Evolutionary conservation across 2,113 vertebrate species (phyloP).

Genomic region (Eulemur macaco): DNA sequence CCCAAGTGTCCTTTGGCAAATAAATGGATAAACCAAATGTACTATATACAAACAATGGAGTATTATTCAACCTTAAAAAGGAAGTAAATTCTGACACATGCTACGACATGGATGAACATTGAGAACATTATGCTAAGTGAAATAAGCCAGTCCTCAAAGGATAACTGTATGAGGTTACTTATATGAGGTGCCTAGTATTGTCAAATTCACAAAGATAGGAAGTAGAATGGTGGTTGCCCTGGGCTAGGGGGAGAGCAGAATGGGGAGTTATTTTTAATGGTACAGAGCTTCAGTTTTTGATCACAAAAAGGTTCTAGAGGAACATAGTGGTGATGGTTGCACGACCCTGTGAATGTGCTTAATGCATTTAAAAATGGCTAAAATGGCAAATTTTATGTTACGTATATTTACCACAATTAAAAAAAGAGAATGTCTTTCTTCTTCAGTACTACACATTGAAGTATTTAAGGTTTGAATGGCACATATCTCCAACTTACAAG

Average conservation of each 20-base stretch:
- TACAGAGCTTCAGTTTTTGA: neutral
- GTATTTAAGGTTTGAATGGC: neutral
- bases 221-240: neutral
- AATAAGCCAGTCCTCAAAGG: neutral
- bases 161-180: neutral
- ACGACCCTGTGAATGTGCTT: too few species aligned
- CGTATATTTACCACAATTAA: neutral
- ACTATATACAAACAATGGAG: neutral
- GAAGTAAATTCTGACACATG: neutral
- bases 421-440: neutral
- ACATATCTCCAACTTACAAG: neutral
- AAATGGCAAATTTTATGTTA: neutral
- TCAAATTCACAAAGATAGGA: neutral
- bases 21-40: neutral
- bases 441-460: neutral
- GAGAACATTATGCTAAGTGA: neutral
- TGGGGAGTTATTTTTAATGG: neutral
- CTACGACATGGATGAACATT: neutral
- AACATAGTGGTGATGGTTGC: neutral
- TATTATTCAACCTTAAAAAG: neutral
- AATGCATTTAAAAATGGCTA: neutral
- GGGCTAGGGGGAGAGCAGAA: too few species aligned
- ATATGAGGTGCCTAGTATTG: neutral
- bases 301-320: neutral
- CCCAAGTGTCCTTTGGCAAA: neutral